phyloP scores from a whole-genome alignment of 2,888 invertebrate species.

The Heterodera filipjevi region DNA sequence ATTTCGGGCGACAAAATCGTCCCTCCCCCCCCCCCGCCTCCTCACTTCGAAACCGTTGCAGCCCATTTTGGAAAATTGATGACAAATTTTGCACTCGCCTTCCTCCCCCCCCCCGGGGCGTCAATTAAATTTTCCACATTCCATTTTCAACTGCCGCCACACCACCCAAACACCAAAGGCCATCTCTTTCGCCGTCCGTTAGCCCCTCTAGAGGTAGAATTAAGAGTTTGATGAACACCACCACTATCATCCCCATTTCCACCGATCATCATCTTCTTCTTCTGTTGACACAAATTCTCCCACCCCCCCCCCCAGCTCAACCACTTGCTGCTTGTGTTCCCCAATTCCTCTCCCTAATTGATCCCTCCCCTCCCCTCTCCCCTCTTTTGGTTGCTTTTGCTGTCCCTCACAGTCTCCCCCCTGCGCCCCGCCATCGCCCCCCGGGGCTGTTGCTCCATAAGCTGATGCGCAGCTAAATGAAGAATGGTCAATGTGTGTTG shows the following conservation, averaged over 20 bases:
- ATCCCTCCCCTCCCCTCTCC: slow-evolving; percentile 14
- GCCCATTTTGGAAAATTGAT: neutral
- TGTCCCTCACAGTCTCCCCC: neutral
- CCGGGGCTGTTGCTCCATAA: neutral
- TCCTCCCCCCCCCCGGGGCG: neutral
- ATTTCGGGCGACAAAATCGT: neutral
- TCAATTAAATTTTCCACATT: neutral
- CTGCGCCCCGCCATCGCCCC: neutral
- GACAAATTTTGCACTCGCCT: neutral
- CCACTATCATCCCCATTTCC: neutral
- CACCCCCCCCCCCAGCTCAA: neutral
- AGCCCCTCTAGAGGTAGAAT: neutral
- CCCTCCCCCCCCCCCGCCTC: neutral
- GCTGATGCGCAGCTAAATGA: neutral
- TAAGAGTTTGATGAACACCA: neutral
- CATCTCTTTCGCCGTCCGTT: too few relatives aligned
- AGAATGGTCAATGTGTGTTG: neutral
- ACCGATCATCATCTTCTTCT: neutral
- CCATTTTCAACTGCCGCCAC: neutral
- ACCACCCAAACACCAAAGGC: too few relatives aligned
- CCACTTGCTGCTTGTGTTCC: neutral
- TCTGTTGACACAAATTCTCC: neutral
- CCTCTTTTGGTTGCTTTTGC: neutral
- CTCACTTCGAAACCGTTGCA: neutral
- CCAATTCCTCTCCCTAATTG: neutral